Percentiles rank a stretch among this genome's conserved stretches.
These are phyloP conservation scores for Macroglossus sobrinus DNA, from an alignment of 2,113 vertebrate genomes.

Conservation along the genomic window DNA sequence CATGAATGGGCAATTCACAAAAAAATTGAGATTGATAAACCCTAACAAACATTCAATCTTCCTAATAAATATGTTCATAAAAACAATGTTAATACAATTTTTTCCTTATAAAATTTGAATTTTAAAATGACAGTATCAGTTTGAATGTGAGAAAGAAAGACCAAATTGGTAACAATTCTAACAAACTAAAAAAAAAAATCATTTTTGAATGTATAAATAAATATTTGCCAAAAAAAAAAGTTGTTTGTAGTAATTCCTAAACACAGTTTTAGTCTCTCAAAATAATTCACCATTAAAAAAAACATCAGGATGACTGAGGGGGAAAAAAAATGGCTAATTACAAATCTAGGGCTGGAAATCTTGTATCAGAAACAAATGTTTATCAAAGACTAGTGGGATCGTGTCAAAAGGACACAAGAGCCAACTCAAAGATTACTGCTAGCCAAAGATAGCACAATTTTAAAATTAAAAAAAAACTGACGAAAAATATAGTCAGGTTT, in stretches of 20 bases:
- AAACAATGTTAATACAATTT: neutral
- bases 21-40: neutral
- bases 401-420: neutral
- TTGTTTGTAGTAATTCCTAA: neutral
- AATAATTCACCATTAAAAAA: neutral
- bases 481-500: neutral
- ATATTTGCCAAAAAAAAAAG: neutral
- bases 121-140: neutral
- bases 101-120: neutral
- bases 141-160: neutral
- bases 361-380: neutral
- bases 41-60: neutral
- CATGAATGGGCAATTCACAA: neutral
- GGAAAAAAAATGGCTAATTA: neutral
- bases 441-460: neutral
- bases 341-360: neutral
- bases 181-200: neutral
- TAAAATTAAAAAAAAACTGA: neutral
- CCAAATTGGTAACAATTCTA: neutral
- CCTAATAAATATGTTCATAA: neutral
- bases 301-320: neutral
- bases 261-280: neutral
- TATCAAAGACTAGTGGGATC: neutral
- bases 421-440: neutral
- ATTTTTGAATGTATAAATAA: neutral